Base-by-base conservation (phyloP, 1,140 invertebrate genomes). In the Pseudomyrmex flavicornis region DNA sequence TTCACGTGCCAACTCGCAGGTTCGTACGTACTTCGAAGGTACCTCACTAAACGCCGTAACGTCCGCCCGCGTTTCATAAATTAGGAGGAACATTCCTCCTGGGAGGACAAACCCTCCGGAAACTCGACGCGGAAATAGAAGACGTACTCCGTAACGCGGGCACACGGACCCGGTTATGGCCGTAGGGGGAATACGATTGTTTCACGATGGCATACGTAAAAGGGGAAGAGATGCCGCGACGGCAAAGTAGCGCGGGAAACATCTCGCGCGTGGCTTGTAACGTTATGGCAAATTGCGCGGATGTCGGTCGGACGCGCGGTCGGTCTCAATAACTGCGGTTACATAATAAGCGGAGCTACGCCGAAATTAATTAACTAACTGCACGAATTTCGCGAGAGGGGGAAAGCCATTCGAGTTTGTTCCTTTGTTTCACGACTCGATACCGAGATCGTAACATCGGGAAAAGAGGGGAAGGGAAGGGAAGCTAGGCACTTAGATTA, bases 171-270 rank as follows among this genome's bases (percentile, higher is more conserved):
- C 58, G 82, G 84, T 89, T 89, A 89, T 82, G 70, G 87, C 35
- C 88, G 88, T 89, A 80, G 44, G 46, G 88, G 87, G 88, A 89
- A 88, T 88, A 89, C 88, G 70, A 89, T 88, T 89, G 84, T 89
- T 89, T 89, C 79, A 72, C 74, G 74, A 83, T 74, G 87, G 86
- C 86, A 76, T 76, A 83, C 84, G 74, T 88, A 85, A 88, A 88
- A 85, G 56, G 52, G 56, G 46, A 26, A 62, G 46, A 46, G 62
- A 61, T 72, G 20, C 52, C 52, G 22, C 17, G 68, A 56, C 63
- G 46, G 80, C 84, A 68, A 73, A 73, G 63, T 56, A 63, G 17
- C 22, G 50, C 35, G 15, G 15, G 15, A 48, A 9, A 9, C 48
- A 35, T 50, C 35, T 86, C 73, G 22, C 63, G 48, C 63, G 48